Evolutionary conservation across 2,797 vertebrate species (phyloP), one percentile per base, ranked within the genome.

Genomic region (Tenualosa thibaudeaui): DNA sequence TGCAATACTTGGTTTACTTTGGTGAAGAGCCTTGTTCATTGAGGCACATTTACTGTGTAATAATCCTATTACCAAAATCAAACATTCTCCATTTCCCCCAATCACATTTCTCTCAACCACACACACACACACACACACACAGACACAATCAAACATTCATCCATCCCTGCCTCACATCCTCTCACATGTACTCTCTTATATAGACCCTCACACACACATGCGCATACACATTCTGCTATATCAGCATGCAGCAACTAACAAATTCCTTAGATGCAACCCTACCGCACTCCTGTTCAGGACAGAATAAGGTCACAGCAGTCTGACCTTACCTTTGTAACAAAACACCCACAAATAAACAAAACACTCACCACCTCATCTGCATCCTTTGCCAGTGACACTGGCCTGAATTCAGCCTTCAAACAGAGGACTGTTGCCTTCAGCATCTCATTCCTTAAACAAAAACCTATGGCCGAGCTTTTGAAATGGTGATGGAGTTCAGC

Each of bases 1-100:
- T 75, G 31, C 68, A 75, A 75, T 40, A 37, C 68, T 15, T 75
- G 68, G 68, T 75, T 13, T 40, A 75, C 68, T 75, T 71, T 26
- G 13, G n/a, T 0, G 9, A 65, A 71, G 12, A 40, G 31, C 31
- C 68, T 31, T 75, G 15, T 12, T 17, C 31, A 15, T 5, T 19
- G 13, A 15, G 3, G 7, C 12, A 7, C 62, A 68, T 68, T 68
- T 8, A 37, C 31, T 19, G 68, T 6, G 37, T 37, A 17, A 17
- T 75, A 75, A 75, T 75, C 68, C 31, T 75, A 40, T 75, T 75
- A 40, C 3, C 15, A 75, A 43, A 75, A 71, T 40, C 1, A 17
- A 37, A 19, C 17, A 75, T 12, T 75, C 9, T 3, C 26, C 10
- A 12, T 26, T 65, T 65, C 24, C 13, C 12, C 24, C 62, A 3